phyloP scores from a whole-genome alignment of 2,113 vertebrate genomes.

The Silurus asotus region DNA sequence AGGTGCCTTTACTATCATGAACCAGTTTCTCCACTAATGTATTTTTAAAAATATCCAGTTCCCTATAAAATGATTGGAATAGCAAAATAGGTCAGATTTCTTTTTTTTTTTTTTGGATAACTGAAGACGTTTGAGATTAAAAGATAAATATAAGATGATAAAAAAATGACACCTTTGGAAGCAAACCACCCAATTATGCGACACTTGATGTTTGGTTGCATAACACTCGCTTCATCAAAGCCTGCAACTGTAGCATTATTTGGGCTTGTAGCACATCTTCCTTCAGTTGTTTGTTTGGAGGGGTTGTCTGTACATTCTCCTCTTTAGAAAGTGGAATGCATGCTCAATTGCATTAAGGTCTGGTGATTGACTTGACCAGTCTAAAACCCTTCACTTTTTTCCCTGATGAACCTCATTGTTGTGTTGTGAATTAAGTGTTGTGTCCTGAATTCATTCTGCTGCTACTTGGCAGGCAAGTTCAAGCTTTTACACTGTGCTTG shows the following conservation, averaged over 20 bases:
- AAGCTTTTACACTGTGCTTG: neutral
- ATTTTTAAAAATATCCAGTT: neutral
- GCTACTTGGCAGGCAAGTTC: conserved; percentile 9
- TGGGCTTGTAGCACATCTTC: neutral
- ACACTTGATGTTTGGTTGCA: neutral
- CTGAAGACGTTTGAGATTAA: neutral
- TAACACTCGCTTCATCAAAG: neutral
- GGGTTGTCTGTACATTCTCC: neutral
- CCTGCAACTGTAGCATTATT: neutral
- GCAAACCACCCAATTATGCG: neutral
- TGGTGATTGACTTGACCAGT: neutral
- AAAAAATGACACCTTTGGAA: too few species aligned
- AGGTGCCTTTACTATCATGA: neutral
- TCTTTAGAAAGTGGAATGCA: neutral
- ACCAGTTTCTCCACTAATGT: neutral
- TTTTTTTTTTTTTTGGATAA: neutral
- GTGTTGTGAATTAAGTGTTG: neutral
- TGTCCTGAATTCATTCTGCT: neutral
- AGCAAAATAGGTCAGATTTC: neutral
- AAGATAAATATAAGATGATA: neutral
- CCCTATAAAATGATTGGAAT: neutral
- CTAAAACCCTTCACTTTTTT: neutral
- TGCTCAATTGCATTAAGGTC: neutral
- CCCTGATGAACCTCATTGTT: too few species aligned
- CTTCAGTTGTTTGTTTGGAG: neutral